phyloP scores from a whole-genome alignment of 2,888 invertebrate species.

The Rhaphigaster nebulosa region DNA sequence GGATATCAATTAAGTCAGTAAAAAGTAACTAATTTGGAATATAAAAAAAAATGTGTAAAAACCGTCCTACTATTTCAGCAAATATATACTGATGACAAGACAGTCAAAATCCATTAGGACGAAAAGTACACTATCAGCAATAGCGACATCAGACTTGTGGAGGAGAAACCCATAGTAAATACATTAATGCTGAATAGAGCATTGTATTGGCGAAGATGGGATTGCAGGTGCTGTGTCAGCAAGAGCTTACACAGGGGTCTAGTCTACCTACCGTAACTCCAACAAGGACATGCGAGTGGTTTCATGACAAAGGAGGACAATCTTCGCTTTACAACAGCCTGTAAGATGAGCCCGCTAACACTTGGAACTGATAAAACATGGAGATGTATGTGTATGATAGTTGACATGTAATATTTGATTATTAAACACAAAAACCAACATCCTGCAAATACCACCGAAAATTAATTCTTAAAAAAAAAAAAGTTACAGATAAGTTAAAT shows the following conservation, averaged over 20 bases:
- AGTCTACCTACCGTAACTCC: slow-evolving; percentile 7
- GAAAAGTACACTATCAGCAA: not conserved
- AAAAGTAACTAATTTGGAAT: no score
- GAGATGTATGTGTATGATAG: not conserved
- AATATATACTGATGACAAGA: no score
- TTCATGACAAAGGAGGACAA: slow-evolving; percentile 32
- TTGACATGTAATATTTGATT: not conserved
- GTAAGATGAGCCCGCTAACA: not conserved
- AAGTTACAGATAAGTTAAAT: not conserved
- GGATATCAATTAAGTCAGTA: no score
- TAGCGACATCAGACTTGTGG: not conserved
- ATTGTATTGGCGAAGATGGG: not conserved
- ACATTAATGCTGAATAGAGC: not conserved
- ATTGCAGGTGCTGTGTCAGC: slow-evolving; percentile 12
- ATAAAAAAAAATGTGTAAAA: no score
- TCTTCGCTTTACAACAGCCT: not conserved
- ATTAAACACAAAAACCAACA: not conserved
- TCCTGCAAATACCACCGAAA: no score
- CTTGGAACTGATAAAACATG: not conserved
- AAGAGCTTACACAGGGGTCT: not conserved
- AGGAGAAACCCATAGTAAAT: not conserved
- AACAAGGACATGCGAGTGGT: not conserved
- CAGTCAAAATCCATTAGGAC: not conserved
- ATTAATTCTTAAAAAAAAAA: no score
- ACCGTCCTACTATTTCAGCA: no score